phyloP scores from a whole-genome alignment of 2,797 vertebrate genomes.

The Scolopax bukidnonensis region DNA sequence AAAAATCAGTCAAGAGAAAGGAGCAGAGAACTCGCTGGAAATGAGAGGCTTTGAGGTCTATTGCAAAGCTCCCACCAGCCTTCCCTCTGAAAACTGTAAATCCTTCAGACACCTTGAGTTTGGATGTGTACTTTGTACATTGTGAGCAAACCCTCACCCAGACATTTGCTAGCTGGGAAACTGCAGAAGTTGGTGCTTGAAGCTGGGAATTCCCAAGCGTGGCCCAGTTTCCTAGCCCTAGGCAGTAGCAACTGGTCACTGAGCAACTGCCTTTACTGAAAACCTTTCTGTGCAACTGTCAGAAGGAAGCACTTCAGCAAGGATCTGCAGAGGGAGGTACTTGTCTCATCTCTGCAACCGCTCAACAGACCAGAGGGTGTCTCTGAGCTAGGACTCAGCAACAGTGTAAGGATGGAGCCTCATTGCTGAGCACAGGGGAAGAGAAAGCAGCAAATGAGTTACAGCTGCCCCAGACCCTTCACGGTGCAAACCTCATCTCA shows the following conservation, averaged over 20 bases:
- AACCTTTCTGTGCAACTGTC: neutral
- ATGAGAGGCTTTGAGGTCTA: conserved; percentile 59
- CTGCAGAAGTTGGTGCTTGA: neutral
- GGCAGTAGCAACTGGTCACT: neutral
- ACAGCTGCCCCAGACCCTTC: neutral
- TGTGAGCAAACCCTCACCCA: neutral
- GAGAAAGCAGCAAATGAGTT: neutral
- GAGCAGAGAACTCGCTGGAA: conserved; percentile 72
- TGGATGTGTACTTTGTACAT: neutral
- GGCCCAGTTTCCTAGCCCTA: neutral
- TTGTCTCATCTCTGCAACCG: neutral
- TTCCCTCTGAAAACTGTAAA: neutral
- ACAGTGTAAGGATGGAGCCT: neutral
- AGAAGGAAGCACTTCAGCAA: neutral
- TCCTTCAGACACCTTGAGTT: neutral
- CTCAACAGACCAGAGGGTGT: neutral
- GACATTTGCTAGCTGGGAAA: neutral
- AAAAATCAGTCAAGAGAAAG: conserved; percentile 76
- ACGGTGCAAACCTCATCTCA: fast-evolving
- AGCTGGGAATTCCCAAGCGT: neutral
- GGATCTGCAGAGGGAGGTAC: neutral
- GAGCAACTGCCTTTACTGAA: neutral
- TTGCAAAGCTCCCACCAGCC: neutral
- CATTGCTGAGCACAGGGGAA: neutral
- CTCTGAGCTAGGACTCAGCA: neutral